Base-by-base conservation (phyloP, 23 tunicate genomes). In the Trididemnum miniatum region DNA sequence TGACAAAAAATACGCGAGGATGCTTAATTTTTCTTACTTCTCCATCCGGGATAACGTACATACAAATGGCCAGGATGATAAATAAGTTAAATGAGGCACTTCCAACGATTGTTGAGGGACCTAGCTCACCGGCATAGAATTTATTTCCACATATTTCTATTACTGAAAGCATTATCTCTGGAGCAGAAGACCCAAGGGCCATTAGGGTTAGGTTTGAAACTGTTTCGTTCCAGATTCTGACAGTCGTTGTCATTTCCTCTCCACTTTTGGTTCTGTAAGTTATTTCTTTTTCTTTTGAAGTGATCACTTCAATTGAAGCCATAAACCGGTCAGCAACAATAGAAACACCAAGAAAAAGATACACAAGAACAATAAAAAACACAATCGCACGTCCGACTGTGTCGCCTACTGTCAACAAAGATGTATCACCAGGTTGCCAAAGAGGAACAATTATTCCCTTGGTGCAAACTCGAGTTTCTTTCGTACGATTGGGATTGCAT, bases 141-240 rank as follows among this genome's bases (percentile, higher is more conserved):
- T 88, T 88, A 33, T 86, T 86, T 26, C 93, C 89, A 39, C 86
- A 35, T 22, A 90, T 83, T 66, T 95, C 99, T 33, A 95, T 90
- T 26, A 95, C 92, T 23, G 99, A 95, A n/a, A 95, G 92, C 99
- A 95, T 86, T 30, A 95, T 95, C 83, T 95, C 99, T 0, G 99
- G 99, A 34, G 99, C 99, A 51, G 96, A 90, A 0, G 99, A 95
- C 0, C 99, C 99, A 40, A 95, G 99, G 24, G 99, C 99, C 99
- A 95, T 95, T 7, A 95, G 89, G 22, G 99, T 95, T 25, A 95
- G 85, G 51, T 95, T 95, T 22, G 99, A 95, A 26, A 95, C 99
- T 20, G 99, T 95, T 65, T 95, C 99, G 86, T 95, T 95, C 99
- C 99, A 95, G 25, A 95, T 85, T 30, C 91, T 81, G n/a, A 95